These are phyloP conservation scores for Urocolius indicus DNA, from an alignment of 2,113 vertebrate genomes.

Conservation along the genomic window DNA sequence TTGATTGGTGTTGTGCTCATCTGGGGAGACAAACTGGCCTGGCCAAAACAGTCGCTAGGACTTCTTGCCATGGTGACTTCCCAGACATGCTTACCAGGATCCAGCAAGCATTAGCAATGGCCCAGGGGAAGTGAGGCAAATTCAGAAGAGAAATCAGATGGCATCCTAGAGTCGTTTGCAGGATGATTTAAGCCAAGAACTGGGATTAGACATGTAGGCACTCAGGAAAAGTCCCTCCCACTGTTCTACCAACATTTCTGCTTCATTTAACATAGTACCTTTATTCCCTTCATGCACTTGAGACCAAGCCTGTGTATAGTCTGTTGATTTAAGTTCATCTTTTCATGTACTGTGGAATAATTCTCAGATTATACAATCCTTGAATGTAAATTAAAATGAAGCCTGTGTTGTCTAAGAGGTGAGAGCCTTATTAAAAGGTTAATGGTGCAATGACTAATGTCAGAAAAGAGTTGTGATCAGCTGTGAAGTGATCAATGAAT, in stretches of 20 bases:
- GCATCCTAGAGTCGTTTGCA: not conserved
- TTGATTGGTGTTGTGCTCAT: not conserved
- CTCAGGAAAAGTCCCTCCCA: not conserved
- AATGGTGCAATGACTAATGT: not conserved
- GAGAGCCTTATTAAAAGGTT: constrained; percentile 15
- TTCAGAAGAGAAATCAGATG: not conserved
- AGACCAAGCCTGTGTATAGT: not conserved
- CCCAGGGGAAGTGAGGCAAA: not conserved
- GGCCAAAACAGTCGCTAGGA: not conserved
- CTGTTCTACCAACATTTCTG: not conserved
- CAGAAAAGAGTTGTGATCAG: not conserved
- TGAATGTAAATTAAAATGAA: constrained; percentile 15
- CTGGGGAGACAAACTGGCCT: not conserved
- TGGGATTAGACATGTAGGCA: not conserved
- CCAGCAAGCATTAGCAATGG: not conserved
- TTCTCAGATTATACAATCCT: not conserved
- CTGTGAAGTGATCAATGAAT: constrained; percentile 38
- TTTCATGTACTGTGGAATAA: not conserved
- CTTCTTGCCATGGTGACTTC: not conserved
- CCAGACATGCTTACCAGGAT: not conserved
- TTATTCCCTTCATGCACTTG: not conserved
- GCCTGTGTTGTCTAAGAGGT: not conserved
- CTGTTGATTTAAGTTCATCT: not conserved
- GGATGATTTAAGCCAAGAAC: not conserved
- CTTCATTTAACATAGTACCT: not conserved